Evolutionary conservation across 2,113 vertebrate species (phyloP).

Genomic region (Callospermophilus lateralis): DNA sequence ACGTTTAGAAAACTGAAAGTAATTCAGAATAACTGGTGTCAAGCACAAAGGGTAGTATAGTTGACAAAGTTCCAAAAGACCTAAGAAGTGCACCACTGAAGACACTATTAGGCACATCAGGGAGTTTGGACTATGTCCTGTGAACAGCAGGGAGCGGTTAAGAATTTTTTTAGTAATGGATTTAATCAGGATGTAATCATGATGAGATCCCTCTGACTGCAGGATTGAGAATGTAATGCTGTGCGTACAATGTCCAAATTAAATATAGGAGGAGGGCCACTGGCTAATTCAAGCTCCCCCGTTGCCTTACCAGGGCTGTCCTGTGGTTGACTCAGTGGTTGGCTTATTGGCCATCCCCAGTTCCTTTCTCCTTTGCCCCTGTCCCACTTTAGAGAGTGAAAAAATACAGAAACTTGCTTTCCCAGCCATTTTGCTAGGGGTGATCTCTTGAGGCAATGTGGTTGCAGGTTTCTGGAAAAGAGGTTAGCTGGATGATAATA

Average conservation of each 20-base stretch:
- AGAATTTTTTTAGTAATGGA: conserved; percentile 30
- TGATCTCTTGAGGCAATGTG: neutral
- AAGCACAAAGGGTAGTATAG: neutral
- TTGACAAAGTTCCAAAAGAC: neutral
- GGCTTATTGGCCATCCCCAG: neutral
- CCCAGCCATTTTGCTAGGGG: neutral
- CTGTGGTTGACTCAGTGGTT: neutral
- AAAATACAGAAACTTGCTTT: conserved; percentile 8
- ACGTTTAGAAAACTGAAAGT: neutral
- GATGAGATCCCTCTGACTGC: neutral
- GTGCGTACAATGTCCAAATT: neutral
- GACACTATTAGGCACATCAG: neutral
- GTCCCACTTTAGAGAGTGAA: neutral
- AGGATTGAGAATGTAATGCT: neutral
- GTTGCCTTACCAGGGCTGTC: neutral
- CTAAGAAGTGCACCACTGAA: neutral
- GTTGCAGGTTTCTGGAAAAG: neutral
- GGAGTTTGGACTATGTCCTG: neutral
- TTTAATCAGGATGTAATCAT: conserved; percentile 37
- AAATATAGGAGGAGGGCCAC: neutral
- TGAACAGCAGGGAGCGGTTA: neutral
- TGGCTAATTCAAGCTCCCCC: neutral
- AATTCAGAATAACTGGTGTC: neutral
- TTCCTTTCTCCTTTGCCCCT: neutral
- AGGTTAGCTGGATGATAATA: neutral